phyloP scores from a whole-genome alignment of 2,797 vertebrate species.

The Gymnopithys bicolor region DNA sequence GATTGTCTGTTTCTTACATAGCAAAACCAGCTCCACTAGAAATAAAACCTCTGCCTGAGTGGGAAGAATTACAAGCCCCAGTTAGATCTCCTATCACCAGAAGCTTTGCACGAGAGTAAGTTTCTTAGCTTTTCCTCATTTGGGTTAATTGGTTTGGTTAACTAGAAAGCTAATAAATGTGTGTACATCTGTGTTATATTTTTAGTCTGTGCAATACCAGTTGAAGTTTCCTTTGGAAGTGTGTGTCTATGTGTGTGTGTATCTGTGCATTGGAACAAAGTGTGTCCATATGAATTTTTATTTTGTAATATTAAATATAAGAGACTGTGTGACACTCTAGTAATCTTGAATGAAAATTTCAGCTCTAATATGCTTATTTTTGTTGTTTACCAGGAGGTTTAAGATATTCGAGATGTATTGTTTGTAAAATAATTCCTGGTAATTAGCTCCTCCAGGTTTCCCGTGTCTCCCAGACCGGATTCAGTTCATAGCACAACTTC shows the following conservation, averaged over 20 bases:
- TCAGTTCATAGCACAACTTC: slow-evolving; percentile 98
- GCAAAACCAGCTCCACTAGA: slow-evolving; percentile 95
- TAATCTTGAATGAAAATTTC: not conserved
- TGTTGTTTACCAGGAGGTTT: slow-evolving; percentile 43
- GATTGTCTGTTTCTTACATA: slow-evolving; percentile 71
- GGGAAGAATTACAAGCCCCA: slow-evolving; percentile 94
- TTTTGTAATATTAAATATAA: not conserved
- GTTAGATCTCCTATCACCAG: slow-evolving; percentile 96
- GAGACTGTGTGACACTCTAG: not conserved
- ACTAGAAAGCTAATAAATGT: not conserved
- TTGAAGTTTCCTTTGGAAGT: not conserved
- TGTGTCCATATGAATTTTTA: not conserved
- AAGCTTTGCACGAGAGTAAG: slow-evolving; percentile 97
- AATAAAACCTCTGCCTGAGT: slow-evolving; percentile 94
- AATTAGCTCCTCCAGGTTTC: slow-evolving; percentile 95
- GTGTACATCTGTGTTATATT: not conserved
- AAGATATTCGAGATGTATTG: slow-evolving; percentile 30
- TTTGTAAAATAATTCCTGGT: slow-evolving; percentile 83
- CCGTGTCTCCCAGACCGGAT: slow-evolving; percentile 90
- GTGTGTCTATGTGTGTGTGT: not conserved
- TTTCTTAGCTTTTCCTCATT: slow-evolving; percentile 57
- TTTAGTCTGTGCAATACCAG: not conserved
- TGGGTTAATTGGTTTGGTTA: not conserved
- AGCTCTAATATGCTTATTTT: slow-evolving; percentile 19
- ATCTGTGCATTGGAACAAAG: not conserved